Conservation (phyloP, 1,140 invertebrate species). For the Potamilus streckersoni region DNA sequence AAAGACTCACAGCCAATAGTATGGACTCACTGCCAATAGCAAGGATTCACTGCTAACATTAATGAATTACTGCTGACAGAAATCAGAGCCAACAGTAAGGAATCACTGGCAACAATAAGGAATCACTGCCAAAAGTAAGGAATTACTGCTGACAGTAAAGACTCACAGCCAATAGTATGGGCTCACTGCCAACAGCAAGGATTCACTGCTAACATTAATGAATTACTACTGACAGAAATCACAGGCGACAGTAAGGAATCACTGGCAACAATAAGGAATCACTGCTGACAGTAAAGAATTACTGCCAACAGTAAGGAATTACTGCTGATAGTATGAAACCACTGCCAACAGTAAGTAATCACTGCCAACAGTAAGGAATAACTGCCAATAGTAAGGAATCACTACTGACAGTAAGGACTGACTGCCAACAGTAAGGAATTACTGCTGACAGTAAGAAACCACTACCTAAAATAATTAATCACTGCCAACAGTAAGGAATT, state of each 20-base stretch:
- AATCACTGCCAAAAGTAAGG: too few species aligned
- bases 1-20: too few species aligned
- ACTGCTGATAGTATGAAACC: too few species aligned
- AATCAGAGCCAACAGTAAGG: background rate
- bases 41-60: background rate
- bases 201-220: background rate
- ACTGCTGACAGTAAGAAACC: too few species aligned
- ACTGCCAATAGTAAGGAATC: slow-evolving; percentile 1
- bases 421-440: too few species aligned
- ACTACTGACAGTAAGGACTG: background rate
- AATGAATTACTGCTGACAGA: background rate
- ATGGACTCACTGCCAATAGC: too few species aligned
- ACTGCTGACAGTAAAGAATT: background rate
- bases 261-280: background rate
- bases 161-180: too few species aligned
- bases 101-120: background rate
- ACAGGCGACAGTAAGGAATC: background rate
- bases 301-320: too few species aligned
- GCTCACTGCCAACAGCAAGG: background rate
- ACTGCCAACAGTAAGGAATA: background rate
- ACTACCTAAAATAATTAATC: background rate
- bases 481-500: background rate
- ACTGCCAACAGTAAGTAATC: background rate
- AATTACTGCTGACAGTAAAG: background rate
- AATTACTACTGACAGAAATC: background rate